These are phyloP conservation scores for Zelostemma sp. DNA, from an alignment of 1,140 invertebrate genomes.

Conservation along the genomic window DNA sequence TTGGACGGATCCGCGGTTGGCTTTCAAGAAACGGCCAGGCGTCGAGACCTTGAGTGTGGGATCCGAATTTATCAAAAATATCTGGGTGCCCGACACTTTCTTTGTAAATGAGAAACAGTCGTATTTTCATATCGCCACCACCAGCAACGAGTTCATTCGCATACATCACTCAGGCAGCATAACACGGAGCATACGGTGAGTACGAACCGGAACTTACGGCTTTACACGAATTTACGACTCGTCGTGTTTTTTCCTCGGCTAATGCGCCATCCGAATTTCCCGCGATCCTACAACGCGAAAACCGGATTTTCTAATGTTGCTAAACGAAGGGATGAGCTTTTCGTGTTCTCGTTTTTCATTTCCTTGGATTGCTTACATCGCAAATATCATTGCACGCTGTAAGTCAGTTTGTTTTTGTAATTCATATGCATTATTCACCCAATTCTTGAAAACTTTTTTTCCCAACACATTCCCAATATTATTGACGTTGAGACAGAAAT, in stretches of 20 bases:
- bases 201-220: constrained; percentile 37
- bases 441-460: no score
- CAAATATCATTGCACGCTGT: no score
- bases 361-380: no score
- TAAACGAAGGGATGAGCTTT: no score
- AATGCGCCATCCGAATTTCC: no score
- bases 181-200: constrained; percentile 94
- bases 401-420: constrained; percentile 20
- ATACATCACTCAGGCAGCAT: constrained; percentile 95
- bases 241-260: no score
- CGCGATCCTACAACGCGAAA: no score
- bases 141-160: constrained; percentile 96
- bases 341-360: no score
- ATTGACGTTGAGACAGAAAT: neutral
- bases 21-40: constrained; percentile 87
- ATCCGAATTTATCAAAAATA: constrained; percentile 96
- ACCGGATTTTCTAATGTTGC: no score
- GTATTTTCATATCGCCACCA: constrained; percentile 97
- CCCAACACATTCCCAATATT: neutral
- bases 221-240: no score
- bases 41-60: constrained; percentile 91
- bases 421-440: constrained; percentile 41
- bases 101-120: constrained; percentile 99
- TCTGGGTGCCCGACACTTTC: constrained; percentile 99
- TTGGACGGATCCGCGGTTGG: constrained; percentile 95